A percentile compares a stretch with the other conserved stretches of the same genome.
Conservation (phyloP, 2,797 vertebrate genomes). For the Prunella strophiata region DNA sequence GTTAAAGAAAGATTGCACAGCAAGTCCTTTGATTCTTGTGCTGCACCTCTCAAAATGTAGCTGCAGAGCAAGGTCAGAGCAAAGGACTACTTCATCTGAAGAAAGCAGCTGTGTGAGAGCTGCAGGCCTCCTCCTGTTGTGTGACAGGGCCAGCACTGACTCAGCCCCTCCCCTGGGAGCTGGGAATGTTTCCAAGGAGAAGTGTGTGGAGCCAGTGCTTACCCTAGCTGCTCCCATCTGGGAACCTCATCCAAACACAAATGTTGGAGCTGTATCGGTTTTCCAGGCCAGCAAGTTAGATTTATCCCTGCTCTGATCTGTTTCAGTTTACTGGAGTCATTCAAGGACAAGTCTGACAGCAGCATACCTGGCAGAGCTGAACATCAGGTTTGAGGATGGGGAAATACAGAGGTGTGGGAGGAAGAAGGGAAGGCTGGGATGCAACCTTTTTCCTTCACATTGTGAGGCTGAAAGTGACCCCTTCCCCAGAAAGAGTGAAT, state of each 20-base stretch:
- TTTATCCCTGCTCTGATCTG: background rate
- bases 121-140: fast-evolving
- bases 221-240: background rate
- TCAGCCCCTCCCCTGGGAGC: background rate
- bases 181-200: background rate
- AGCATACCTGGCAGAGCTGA: background rate
- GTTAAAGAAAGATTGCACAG: background rate
- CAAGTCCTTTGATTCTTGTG: background rate
- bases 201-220: background rate
- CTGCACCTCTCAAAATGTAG: background rate
- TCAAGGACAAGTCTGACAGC: background rate
- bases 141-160: background rate
- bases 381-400: background rate
- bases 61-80: background rate
- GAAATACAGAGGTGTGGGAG: background rate
- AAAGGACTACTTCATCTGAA: background rate
- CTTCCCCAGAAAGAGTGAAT: background rate
- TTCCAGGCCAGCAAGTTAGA: background rate
- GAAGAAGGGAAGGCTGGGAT: background rate
- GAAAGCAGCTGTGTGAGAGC: background rate
- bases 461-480: background rate
- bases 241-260: background rate
- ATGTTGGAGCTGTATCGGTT: background rate
- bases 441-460: background rate
- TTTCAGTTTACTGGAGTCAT: background rate